phyloP scores from a whole-genome alignment of 1,140 invertebrate species.

The Magallana gigas region DNA sequence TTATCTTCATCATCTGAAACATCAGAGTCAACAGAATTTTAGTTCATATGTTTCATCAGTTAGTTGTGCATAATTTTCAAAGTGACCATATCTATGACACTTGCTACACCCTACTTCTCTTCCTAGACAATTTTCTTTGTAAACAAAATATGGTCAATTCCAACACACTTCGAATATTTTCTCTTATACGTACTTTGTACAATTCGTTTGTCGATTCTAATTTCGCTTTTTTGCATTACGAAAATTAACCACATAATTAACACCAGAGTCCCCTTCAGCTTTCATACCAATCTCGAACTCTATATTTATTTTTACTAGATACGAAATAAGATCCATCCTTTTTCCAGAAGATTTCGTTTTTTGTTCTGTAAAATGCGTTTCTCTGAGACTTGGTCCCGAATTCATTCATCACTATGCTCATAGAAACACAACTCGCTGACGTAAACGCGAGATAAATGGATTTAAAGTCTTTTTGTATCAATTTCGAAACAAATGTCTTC shows the following conservation, averaged over 20 bases:
- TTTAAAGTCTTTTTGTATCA: slow-evolving; percentile 32
- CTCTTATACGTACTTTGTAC: background rate
- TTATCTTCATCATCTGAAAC: slow-evolving; percentile 18
- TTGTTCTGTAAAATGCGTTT: slow-evolving; percentile 33
- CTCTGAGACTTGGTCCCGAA: slow-evolving; percentile 52
- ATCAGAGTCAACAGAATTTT: background rate
- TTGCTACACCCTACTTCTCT: slow-evolving; percentile 40
- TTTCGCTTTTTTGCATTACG: background rate
- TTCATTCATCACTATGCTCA: slow-evolving; percentile 27
- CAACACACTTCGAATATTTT: slow-evolving; percentile 31
- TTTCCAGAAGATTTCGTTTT: slow-evolving; percentile 42
- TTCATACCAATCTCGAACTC: background rate
- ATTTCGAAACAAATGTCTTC: slow-evolving; percentile 52
- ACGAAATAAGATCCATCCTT: slow-evolving; percentile 37
- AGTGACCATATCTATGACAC: slow-evolving; percentile 53
- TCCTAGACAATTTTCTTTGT: background rate
- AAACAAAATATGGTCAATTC: slow-evolving; percentile 30
- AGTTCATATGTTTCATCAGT: background rate
- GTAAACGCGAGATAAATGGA: slow-evolving; percentile 48
- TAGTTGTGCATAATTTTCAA: slow-evolving; percentile 48
- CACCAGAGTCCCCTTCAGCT: background rate
- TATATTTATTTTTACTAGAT: slow-evolving; percentile 1
- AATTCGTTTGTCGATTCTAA: background rate
- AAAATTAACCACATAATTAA: background rate
- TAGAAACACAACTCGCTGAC: slow-evolving; percentile 42